phyloP scores from a whole-genome alignment of 2,113 vertebrate genomes.

The Colaptes auratus region DNA sequence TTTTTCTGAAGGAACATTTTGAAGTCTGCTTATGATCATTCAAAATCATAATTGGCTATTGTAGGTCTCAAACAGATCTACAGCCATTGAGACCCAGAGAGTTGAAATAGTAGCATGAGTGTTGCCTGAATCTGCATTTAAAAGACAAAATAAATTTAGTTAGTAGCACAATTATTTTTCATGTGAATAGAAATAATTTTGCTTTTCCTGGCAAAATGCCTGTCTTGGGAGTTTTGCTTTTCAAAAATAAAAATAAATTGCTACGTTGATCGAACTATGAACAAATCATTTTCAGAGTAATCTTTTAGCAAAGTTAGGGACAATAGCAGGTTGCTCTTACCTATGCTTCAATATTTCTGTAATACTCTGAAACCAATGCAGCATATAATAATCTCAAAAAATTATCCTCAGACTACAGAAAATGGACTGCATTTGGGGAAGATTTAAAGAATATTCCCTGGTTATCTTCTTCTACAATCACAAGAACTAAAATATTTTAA shows the following conservation, averaged over 20 bases:
- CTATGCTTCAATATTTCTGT: conserved; percentile 10
- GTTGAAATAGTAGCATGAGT: not conserved
- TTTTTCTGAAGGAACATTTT: not conserved
- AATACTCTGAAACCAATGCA: not conserved
- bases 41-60: not conserved
- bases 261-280: not conserved
- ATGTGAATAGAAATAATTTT: not conserved
- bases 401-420: too few species aligned
- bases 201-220: not conserved
- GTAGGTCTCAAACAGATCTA: not conserved
- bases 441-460: not conserved
- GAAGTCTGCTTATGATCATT: not conserved
- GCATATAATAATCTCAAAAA: too few species aligned
- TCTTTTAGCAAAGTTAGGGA: not conserved
- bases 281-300: not conserved
- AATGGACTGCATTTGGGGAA: not conserved
- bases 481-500: not conserved
- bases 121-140: not conserved
- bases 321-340: not conserved
- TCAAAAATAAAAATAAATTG: not conserved
- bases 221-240: not conserved
- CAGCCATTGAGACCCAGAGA: not conserved
- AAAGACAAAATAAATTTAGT: not conserved
- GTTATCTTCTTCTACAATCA: not conserved
- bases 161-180: not conserved